Evolutionary conservation across 2,888 invertebrate genomes (phyloP).

Genomic region (Scaptomyza parva): DNA sequence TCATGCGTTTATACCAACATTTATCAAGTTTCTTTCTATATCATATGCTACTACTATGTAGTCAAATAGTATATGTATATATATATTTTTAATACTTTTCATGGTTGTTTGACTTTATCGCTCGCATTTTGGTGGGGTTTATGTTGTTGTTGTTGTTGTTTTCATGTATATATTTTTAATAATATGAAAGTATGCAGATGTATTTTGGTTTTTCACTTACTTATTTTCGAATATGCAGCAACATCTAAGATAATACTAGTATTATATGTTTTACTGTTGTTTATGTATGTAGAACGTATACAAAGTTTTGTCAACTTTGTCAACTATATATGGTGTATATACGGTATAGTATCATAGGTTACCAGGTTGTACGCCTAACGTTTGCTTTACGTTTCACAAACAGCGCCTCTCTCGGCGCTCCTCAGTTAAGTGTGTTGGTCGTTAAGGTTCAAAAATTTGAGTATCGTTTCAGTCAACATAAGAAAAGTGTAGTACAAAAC

Average conservation of each 20-base stretch:
- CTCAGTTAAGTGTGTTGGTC: conserved; percentile 27
- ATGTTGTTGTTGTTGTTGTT: conserved; percentile 12
- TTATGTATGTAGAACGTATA: conserved; percentile 26
- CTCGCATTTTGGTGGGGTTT: conserved; percentile 62
- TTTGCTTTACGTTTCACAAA: conserved; percentile 49
- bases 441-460: conserved; percentile 9
- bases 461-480: conserved; percentile 19
- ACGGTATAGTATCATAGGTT: conserved; percentile 21
- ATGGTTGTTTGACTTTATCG: conserved; percentile 61
- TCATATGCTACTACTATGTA: conserved; percentile 49
- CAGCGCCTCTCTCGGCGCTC: conserved; percentile 28
- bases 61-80: conserved; percentile 33
- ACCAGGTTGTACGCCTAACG: conserved; percentile 25
- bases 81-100: conserved; percentile 47
- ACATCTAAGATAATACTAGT: conserved; percentile 30
- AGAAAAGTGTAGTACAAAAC: not conserved
- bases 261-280: conserved; percentile 6
- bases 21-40: conserved; percentile 24
- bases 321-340: conserved; percentile 9
- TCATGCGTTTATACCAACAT: conserved; percentile 5
- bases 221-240: conserved; percentile 14
- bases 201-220: conserved; percentile 39
- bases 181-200: conserved; percentile 31
- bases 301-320: conserved; percentile 4
- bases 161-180: too few relatives aligned